A percentile compares a stretch with the other conserved stretches of the same genome.
phyloP scores from a whole-genome alignment of 1,140 invertebrate species.

The Pseudomyrmex flavicornis region DNA sequence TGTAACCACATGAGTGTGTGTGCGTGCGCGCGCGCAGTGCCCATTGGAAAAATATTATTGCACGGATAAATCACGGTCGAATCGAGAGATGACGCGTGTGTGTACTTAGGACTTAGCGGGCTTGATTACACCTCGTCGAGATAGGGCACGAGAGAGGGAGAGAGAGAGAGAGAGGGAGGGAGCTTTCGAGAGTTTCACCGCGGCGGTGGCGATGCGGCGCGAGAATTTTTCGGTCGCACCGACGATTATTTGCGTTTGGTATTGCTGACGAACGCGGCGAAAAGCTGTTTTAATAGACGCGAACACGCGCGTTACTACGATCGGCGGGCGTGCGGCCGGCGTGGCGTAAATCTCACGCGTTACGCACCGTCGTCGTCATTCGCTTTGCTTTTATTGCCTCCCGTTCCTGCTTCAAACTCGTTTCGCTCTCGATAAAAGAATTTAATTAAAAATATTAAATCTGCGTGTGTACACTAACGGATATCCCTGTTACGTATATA shows the following conservation, averaged over 20 bases:
- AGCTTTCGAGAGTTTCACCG: slow-evolving; percentile 56
- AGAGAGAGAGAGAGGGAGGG: not conserved
- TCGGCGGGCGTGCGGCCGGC: slow-evolving; percentile 20
- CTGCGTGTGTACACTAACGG: not conserved
- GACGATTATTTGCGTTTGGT: slow-evolving; percentile 49
- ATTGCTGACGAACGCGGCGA: slow-evolving; percentile 13
- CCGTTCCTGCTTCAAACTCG: not conserved
- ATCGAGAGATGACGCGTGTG: slow-evolving; percentile 33
- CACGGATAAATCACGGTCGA: slow-evolving; percentile 54
- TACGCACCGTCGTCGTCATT: slow-evolving; percentile 5
- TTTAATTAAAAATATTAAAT: slow-evolving; percentile 53
- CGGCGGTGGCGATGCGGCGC: slow-evolving; percentile 41
- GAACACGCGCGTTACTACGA: not conserved
- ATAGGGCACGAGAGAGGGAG: not conserved
- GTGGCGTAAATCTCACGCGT: slow-evolving; percentile 45
- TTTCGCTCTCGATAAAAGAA: slow-evolving; percentile 31
- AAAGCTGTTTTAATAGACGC: slow-evolving; percentile 60
- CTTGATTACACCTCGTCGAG: slow-evolving; percentile 59
- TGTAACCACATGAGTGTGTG: not conserved
- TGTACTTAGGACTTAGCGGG: slow-evolving; percentile 54
- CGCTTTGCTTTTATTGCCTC: slow-evolving; percentile 21
- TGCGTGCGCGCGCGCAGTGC: not conserved
- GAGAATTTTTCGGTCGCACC: slow-evolving; percentile 44
- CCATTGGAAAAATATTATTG: slow-evolving; percentile 58
- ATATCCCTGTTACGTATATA: not conserved